phyloP scores from a whole-genome alignment of 92 coral and sea anemone species.

The Epizoanthus ramosus region DNA sequence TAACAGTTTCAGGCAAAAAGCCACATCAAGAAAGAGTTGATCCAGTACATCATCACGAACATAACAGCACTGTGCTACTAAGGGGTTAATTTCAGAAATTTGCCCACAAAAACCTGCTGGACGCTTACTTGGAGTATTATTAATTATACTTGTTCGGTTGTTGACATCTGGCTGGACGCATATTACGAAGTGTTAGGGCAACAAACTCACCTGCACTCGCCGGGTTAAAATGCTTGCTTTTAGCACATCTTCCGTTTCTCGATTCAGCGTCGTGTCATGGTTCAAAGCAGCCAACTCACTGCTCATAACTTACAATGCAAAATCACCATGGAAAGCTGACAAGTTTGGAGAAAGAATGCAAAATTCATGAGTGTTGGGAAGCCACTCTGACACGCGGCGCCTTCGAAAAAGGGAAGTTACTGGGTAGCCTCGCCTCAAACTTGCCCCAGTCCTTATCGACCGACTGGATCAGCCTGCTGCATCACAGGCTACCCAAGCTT shows the following conservation, averaged over 20 bases:
- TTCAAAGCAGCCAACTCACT: conserved; percentile 82
- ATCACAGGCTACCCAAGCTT: no score
- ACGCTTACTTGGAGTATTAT: no score
- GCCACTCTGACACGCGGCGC: conserved; percentile 5
- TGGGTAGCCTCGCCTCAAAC: conserved; percentile 25
- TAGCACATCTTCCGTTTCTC: conserved; percentile 3
- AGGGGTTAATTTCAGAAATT: no score
- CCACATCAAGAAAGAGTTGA: no score
- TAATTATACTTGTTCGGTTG: no score
- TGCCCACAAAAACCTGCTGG: no score
- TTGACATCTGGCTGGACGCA: not conserved
- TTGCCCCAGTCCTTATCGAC: no score
- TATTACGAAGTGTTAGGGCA: not conserved
- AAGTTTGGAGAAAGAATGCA: conserved; percentile 57
- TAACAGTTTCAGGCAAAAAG: no score
- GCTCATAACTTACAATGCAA: conserved; percentile 60
- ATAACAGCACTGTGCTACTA: no score
- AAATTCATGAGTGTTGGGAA: conserved; percentile 20
- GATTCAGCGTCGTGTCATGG: conserved; percentile 29
- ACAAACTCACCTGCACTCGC: conserved; percentile 33
- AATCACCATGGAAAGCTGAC: conserved; percentile 74
- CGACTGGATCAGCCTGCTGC: no score
- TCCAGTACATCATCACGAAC: no score
- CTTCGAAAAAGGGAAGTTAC: not conserved
- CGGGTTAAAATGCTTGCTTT: not conserved